Conservation (phyloP, 2,888 invertebrate genomes). For the Anodontia alba region DNA sequence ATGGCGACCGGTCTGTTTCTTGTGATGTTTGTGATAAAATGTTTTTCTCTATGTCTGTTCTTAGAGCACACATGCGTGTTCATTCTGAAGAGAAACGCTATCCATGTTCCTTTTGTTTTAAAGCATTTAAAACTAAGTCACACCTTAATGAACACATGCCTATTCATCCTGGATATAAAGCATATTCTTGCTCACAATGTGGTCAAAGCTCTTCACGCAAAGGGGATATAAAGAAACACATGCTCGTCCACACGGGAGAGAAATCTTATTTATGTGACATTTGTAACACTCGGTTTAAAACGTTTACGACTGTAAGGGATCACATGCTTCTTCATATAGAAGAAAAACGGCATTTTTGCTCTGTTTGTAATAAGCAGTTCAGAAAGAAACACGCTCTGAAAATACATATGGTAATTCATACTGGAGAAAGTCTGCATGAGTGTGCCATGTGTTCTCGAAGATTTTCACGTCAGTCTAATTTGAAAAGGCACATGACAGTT, state of each 20-base stretch:
- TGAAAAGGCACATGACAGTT: too few species aligned
- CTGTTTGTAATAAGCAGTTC: neutral
- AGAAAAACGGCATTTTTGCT: neutral
- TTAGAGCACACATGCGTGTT: neutral
- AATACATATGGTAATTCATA: neutral
- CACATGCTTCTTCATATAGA: neutral
- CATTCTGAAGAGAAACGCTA: neutral
- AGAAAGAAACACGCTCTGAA: neutral
- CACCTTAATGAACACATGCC: too few species aligned
- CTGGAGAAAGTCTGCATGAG: neutral
- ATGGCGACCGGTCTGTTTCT: neutral
- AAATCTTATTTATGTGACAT: neutral
- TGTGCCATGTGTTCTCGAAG: neutral
- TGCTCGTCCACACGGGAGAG: neutral
- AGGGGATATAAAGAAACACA: neutral
- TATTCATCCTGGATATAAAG: too few species aligned
- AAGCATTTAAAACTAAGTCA: too few species aligned
- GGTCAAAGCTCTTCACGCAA: neutral
- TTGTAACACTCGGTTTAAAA: neutral
- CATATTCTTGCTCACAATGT: too few species aligned
- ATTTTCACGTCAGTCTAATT: too few species aligned
- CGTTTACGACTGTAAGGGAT: neutral
- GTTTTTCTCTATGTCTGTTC: neutral
- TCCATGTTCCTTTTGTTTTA: neutral
- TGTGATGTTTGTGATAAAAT: neutral